A percentile compares a stretch with the other conserved stretches of the same genome.
Evolutionary conservation across 2,797 vertebrate species (phyloP).

Genomic region (Enteromius mattozi): DNA sequence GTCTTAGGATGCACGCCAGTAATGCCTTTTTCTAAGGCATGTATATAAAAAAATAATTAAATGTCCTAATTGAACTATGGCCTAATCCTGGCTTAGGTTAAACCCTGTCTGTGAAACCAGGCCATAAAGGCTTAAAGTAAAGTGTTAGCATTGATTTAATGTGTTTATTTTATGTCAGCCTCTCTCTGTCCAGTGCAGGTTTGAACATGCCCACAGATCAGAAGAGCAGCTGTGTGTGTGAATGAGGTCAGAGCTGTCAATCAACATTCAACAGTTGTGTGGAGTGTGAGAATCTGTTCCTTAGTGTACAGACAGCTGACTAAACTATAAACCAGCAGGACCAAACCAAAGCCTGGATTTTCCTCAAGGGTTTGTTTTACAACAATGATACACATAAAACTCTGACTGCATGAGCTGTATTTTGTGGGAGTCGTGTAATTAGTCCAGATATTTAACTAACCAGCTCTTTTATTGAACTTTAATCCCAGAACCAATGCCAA

Average conservation of each 20-base stretch:
- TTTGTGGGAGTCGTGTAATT: background rate
- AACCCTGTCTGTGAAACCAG: too few species aligned
- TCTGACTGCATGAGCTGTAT: too few species aligned
- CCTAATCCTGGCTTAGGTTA: too few species aligned
- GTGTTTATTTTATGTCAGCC: background rate
- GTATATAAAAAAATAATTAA: too few species aligned
- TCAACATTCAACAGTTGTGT: conserved; percentile 3
- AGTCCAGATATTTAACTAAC: background rate
- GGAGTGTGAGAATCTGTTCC: background rate
- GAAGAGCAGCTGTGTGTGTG: conserved; percentile 4
- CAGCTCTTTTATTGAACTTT: background rate
- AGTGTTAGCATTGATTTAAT: background rate
- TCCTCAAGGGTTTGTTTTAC: background rate
- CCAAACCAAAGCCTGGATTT: background rate
- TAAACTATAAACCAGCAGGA: background rate
- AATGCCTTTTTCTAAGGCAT: too few species aligned
- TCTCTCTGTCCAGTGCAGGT: conserved; percentile 8
- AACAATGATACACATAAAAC: background rate
- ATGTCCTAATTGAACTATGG: too few species aligned
- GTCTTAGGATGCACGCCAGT: too few species aligned
- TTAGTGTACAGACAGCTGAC: background rate
- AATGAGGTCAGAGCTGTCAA: conserved; percentile 5
- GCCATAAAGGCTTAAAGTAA: background rate
- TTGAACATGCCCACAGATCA: background rate
- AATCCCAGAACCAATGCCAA: background rate